A percentile compares a stretch with the other conserved stretches of the same genome.
phyloP scores from a whole-genome alignment of 2,113 vertebrate genomes.

The Phalacrocorax carbo region DNA sequence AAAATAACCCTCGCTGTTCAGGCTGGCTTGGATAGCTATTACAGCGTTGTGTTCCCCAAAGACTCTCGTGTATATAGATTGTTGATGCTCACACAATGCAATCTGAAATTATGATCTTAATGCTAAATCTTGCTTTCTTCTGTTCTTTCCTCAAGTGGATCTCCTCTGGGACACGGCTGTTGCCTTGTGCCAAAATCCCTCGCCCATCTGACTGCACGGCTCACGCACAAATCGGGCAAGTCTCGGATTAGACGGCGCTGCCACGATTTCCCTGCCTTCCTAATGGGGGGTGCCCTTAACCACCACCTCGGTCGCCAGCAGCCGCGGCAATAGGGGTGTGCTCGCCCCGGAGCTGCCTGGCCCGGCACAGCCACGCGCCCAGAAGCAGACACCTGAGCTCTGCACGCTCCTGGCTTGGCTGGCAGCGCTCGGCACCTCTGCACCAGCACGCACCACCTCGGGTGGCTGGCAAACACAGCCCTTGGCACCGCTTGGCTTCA shows the following conservation, averaged over 20 bases:
- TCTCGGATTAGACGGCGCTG: background rate
- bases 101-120: constrained; percentile 69
- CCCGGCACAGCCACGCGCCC: background rate
- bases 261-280: background rate
- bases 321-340: fast-evolving
- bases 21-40: constrained; percentile 6
- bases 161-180: constrained; percentile 13
- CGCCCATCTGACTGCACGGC: background rate
- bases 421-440: fast-evolving
- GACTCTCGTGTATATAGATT: constrained; percentile 7
- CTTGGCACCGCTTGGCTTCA: background rate
- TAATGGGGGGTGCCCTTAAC: background rate
- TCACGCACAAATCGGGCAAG: background rate
- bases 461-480: background rate
- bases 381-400: background rate
- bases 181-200: background rate
- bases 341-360: background rate
- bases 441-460: fast-evolving
- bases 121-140: constrained; percentile 62
- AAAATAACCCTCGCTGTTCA: background rate
- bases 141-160: constrained; percentile 57
- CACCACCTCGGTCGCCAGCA: fast-evolving
- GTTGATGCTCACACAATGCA: constrained; percentile 38
- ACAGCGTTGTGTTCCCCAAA: background rate
- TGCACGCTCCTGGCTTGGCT: background rate